Evolutionary conservation across 2,113 vertebrate species (phyloP), one percentile per base, ranked within the genome.

Genomic region (Mesitornis unicolor): DNA sequence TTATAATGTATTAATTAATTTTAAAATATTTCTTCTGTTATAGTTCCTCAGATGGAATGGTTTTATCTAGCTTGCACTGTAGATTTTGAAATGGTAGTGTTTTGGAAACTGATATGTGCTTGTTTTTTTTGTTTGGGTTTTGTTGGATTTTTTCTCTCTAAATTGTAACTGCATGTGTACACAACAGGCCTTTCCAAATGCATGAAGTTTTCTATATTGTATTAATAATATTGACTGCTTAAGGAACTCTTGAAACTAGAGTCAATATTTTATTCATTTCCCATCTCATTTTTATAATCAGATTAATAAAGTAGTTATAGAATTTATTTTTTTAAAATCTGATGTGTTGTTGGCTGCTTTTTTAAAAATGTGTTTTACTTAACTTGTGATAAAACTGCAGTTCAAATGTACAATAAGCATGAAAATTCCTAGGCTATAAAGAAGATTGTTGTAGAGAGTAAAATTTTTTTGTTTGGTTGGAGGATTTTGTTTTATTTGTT

Each of bases 311-410:
- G 4, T 29, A 77, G n/a, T n/a, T n/a, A n/a, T n/a, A n/a, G n/a
- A n/a, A n/a, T n/a, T n/a, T n/a, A n/a, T n/a, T n/a, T n/a, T n/a
- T n/a, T n/a, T n/a, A n/a, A n/a, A n/a, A n/a, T 10, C 3, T 50
- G 4, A 4, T 76, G 8, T 59, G 8, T 2, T 53, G 2, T 33
- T 69, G 26, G 2, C 1, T 2, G 7, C 4, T 28, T 16, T 31
- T 15, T n/a, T 42, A n/a, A n/a, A n/a, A n/a, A n/a, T 40, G 19
- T 22, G 1, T 36, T 80, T 73, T 47, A 47, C 18, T n/a, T 40
- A 42, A 2, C 8, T 64, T 48, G 7, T 81, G 17, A 26, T 63
- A 75, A 73, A 85, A 48, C 13, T 56, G 42, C 2, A 47, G 5
- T 7, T 51, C 8, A 76, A 79, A 38, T 1, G 12, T 4, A 26